Base-by-base conservation (phyloP, 1,140 invertebrate species). In the Dinoponera quadriceps region DNA sequence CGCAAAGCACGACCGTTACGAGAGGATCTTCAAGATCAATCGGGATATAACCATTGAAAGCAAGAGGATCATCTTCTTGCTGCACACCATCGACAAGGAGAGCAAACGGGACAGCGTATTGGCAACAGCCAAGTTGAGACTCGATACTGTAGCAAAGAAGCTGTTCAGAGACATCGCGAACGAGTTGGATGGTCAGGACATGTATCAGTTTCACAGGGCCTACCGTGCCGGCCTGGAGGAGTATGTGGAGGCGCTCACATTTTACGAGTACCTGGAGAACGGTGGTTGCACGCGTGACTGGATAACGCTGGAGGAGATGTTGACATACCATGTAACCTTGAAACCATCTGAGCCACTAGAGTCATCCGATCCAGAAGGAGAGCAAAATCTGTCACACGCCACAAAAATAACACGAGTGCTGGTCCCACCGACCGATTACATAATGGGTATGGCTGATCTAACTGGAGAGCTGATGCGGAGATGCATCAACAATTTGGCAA, bases 31-130 rank as follows among this genome's bases (percentile, higher is more conserved):
- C 0, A 98, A 98, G 94, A 92, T 97, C 0, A 97, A 97, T 82
- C 94, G 98, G 60, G 98, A 99, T 92, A 96, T 98, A n/a, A 98
- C 97, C 1, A 98, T 98, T 84, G 97, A 98, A 90, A 98, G 98
- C 89, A 99, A 99, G 92, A 95, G 98, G 84, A 96, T 97, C 18
- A 99, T 99, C 78, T 98, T 98, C 92, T 93, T 97, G 20, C 93
- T 99, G 16, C 98, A 99, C 90, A 96, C 97, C 33, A 94, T 96
- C 63, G 94, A 95, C 83, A 96, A 96, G 16, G 95, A 96, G 84
- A 95, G 94, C 49, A 96, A 96, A 77, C 91, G 91, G 66, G 93
- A 94, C 13, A 90, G 92, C 33, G 94, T 97, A 11, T 91, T 98
- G 2, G 82, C 91, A 13, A 96, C 98, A 90, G 97, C 97, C 7